A percentile compares a stretch with the other conserved stretches of the same genome.
Conservation (phyloP, 1,140 invertebrate species). For the Bacillus rossius region DNA sequence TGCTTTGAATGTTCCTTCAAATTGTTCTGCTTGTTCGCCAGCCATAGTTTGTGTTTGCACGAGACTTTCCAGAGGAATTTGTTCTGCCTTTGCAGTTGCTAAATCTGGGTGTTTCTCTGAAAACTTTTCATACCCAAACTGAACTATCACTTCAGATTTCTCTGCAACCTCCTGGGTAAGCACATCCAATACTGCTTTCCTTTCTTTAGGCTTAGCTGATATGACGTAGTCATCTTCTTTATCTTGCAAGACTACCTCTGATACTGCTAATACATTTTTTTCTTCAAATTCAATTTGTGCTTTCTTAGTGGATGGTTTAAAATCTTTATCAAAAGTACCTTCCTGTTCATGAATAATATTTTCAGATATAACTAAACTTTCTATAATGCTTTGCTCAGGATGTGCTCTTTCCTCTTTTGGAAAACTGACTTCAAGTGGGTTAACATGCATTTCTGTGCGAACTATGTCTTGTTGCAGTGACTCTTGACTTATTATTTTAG, state of each 20-base stretch:
- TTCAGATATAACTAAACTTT: slow-evolving; percentile 43
- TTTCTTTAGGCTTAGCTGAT: slow-evolving; percentile 15
- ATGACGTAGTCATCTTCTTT: slow-evolving; percentile 42
- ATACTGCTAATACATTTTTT: slow-evolving; percentile 36
- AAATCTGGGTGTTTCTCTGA: slow-evolving; percentile 1
- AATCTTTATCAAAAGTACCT: slow-evolving; percentile 29
- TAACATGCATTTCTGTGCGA: slow-evolving; percentile 14
- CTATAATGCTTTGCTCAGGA: slow-evolving; percentile 21
- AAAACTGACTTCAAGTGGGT: neutral
- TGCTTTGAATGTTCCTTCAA: slow-evolving; percentile 24
- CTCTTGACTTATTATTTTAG: slow-evolving; percentile 20
- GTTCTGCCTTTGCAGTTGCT: slow-evolving; percentile 31
- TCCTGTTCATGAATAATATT: slow-evolving; percentile 28
- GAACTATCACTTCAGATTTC: slow-evolving; percentile 35
- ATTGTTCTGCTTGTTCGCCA: slow-evolving; percentile 37
- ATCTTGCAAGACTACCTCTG: slow-evolving; percentile 39
- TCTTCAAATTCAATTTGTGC: slow-evolving; percentile 37
- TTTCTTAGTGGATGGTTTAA: slow-evolving; percentile 27
- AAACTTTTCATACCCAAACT: slow-evolving; percentile 32
- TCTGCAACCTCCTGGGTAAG: slow-evolving; percentile 38
- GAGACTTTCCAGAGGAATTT: slow-evolving; percentile 38
- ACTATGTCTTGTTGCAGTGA: slow-evolving; percentile 17
- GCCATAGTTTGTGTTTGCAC: slow-evolving; percentile 37
- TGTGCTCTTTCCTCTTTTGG: slow-evolving; percentile 19
- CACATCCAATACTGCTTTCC: slow-evolving; percentile 21